A percentile compares a stretch with the other conserved stretches of the same genome.
phyloP scores from a whole-genome alignment of 2,888 invertebrate species.

The Rhagonycha lutea region DNA sequence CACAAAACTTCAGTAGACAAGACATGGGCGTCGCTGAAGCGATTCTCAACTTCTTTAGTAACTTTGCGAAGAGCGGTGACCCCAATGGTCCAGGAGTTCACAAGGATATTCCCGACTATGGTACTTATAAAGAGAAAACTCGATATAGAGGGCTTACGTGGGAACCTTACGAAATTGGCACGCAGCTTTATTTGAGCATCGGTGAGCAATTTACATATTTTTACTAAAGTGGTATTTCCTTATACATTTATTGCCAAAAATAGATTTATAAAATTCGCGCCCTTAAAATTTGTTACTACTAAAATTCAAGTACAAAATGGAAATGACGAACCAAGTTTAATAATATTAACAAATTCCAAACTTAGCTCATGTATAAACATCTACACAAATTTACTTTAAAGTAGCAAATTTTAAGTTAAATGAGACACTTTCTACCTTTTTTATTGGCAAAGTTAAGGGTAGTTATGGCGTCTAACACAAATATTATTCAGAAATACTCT shows the following conservation, averaged over 20 bases:
- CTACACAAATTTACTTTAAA: neutral
- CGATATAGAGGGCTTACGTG: constrained; percentile 68
- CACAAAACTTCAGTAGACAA: constrained; percentile 73
- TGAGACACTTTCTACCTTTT: constrained; percentile 1
- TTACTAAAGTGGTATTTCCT: constrained; percentile 2
- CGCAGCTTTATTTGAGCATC: constrained; percentile 79
- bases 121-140: constrained; percentile 62
- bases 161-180: constrained; percentile 79
- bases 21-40: constrained; percentile 77
- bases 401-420: neutral
- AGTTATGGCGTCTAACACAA: constrained; percentile 3
- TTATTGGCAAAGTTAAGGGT: constrained; percentile 1
- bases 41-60: constrained; percentile 73
- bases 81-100: constrained; percentile 65
- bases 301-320: neutral
- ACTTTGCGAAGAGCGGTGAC: constrained; percentile 79
- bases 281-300: neutral
- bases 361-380: neutral
- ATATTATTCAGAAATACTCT: constrained; percentile 2
- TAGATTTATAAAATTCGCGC: neutral
- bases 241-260: neutral
- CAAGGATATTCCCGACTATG: constrained; percentile 60
- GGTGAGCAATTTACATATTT: constrained; percentile 57
- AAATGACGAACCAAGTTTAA: neutral
- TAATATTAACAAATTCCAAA: neutral